Conservation (phyloP, 2,113 vertebrate species). For the Sclerurus mexicanus region DNA sequence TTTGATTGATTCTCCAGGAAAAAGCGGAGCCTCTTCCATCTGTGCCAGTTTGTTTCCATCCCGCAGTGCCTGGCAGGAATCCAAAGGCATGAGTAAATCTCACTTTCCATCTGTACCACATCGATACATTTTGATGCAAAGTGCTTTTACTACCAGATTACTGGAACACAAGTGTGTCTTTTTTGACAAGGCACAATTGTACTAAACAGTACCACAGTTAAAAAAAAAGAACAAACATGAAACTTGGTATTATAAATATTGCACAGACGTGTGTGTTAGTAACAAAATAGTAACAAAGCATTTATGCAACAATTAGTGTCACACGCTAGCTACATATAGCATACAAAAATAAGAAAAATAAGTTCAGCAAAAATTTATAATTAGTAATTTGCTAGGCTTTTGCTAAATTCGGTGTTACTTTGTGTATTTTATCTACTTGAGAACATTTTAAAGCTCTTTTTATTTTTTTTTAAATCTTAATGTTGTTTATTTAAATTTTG, state of each 20-base stretch:
- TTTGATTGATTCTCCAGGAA: slow-evolving; percentile 92
- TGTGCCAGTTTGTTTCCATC: slow-evolving; percentile 82
- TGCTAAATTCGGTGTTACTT: not conserved
- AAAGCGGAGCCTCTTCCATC: slow-evolving; percentile 90
- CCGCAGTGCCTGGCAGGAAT: slow-evolving; percentile 79
- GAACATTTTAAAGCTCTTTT: not conserved
- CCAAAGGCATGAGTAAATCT: slow-evolving; percentile 67
- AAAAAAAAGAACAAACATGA: not conserved
- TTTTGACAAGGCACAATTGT: slow-evolving; percentile 42
- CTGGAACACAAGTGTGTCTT: slow-evolving; percentile 11
- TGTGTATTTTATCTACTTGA: not conserved
- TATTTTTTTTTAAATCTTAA: not conserved
- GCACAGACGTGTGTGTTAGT: not conserved
- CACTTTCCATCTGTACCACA: slow-evolving; percentile 31
- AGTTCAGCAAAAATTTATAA: not conserved
- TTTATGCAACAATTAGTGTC: slow-evolving; percentile 57
- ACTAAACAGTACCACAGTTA: not conserved
- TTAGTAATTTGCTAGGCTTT: not conserved
- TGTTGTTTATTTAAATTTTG: not conserved
- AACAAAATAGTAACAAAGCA: slow-evolving; percentile 55
- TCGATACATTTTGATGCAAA: not conserved
- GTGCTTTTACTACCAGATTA: slow-evolving; percentile 42
- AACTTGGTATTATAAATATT: not conserved
- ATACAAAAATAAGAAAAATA: not conserved
- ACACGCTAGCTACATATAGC: slow-evolving; percentile 2